Evolutionary conservation across 1,140 invertebrate genomes (phyloP).

Genomic region (Caenorhabditis tropicalis): DNA sequence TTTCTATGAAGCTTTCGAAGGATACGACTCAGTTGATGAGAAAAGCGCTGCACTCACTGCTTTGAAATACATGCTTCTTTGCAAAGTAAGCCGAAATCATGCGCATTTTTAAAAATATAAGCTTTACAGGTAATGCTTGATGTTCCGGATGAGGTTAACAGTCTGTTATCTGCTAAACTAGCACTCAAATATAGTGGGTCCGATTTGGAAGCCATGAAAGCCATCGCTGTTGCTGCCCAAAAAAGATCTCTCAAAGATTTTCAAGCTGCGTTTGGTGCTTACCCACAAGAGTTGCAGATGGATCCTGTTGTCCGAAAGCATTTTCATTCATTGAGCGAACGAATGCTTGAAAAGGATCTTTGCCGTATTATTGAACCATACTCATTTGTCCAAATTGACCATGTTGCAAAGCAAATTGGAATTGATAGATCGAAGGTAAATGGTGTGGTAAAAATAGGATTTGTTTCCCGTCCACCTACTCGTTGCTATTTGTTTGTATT

Average conservation of each 20-base stretch:
- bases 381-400: slow-evolving; percentile 86
- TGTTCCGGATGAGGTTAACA: slow-evolving; percentile 90
- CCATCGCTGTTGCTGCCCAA: slow-evolving; percentile 92
- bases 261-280: slow-evolving; percentile 84
- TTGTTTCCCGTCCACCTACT: too few species aligned
- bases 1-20: slow-evolving; percentile 99
- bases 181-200: slow-evolving; percentile 92
- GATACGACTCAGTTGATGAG: slow-evolving; percentile 86
- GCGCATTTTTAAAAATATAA: slow-evolving; percentile 67
- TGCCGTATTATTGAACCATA: slow-evolving; percentile 98
- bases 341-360: slow-evolving; percentile 98
- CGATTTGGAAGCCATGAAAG: slow-evolving; percentile 96
- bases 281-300: slow-evolving; percentile 81
- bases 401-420: slow-evolving; percentile 84
- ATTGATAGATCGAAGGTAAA: slow-evolving; percentile 74
- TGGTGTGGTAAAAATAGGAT: not conserved
- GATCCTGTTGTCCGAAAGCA: slow-evolving; percentile 96
- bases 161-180: slow-evolving; percentile 93
- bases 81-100: slow-evolving; percentile 98
- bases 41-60: slow-evolving; percentile 87
- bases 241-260: slow-evolving; percentile 95
- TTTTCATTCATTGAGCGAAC: slow-evolving; percentile 93
- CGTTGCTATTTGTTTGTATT: too few species aligned
- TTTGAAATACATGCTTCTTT: slow-evolving; percentile 97
- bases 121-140: slow-evolving; percentile 68